Evolutionary conservation across 2,797 vertebrate genomes (phyloP).

Genomic region (Champsocephalus esox): DNA sequence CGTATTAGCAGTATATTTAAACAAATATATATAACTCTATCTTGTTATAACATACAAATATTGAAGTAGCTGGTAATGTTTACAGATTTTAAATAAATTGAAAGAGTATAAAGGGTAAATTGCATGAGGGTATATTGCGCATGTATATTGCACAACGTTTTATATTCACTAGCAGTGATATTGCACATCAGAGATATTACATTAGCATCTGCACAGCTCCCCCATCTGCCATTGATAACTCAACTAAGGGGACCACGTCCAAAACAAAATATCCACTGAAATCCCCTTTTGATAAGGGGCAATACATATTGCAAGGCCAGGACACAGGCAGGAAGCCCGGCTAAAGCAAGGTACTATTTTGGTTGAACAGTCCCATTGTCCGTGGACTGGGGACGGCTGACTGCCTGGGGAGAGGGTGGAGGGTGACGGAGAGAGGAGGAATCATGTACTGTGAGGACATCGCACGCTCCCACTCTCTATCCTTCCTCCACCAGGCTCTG

Average conservation of each 20-base stretch:
- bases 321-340: slow-evolving; percentile 74
- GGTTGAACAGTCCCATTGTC: slow-evolving; percentile 82
- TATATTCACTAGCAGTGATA: no score
- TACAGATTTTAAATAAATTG: no score
- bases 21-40: no score
- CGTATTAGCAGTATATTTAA: no score
- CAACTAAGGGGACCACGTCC: slow-evolving; percentile 16
- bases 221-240: slow-evolving; percentile 28
- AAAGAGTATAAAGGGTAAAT: no score
- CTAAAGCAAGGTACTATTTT: slow-evolving; percentile 81
- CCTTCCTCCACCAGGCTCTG: slow-evolving; percentile 51
- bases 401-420: slow-evolving; percentile 52
- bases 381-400: slow-evolving; percentile 43
- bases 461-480: slow-evolving; percentile 38
- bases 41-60: no score
- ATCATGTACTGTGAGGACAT: slow-evolving; percentile 65
- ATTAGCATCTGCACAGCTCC: slow-evolving; percentile 11
- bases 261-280: slow-evolving; percentile 52
- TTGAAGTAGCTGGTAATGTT: no score
- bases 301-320: slow-evolving; percentile 68
- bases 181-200: no score
- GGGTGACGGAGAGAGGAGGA: slow-evolving; percentile 55
- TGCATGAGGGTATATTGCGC: no score
- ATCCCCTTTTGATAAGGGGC: slow-evolving; percentile 67
- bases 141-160: no score